phyloP scores from a whole-genome alignment of 2,797 vertebrate genomes.

The Sitta carolinensis region DNA sequence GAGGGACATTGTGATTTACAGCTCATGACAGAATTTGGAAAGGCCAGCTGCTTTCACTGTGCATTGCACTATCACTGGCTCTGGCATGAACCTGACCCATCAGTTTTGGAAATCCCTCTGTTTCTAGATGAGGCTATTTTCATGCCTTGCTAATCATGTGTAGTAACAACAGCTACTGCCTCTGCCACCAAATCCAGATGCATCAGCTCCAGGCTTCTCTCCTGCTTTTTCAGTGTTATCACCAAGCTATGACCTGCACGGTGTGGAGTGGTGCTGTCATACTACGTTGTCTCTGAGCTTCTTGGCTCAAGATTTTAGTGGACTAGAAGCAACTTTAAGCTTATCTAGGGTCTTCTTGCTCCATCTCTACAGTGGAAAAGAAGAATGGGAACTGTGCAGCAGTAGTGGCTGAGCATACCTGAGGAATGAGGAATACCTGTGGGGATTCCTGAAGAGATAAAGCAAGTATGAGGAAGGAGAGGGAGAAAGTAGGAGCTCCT shows the following conservation, averaged over 20 bases:
- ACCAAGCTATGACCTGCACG: neutral
- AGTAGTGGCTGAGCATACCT: neutral
- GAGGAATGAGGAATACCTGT: no score
- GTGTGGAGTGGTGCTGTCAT: neutral
- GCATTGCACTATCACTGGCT: neutral
- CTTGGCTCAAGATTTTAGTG: neutral
- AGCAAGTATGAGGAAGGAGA: neutral
- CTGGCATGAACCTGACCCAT: neutral
- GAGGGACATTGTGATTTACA: conserved; percentile 12
- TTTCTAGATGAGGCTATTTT: neutral
- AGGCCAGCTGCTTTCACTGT: neutral
- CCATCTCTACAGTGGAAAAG: neutral
- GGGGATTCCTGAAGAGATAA: neutral
- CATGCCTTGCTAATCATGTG: neutral
- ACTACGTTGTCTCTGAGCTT: accelerated
- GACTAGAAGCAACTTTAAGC: neutral
- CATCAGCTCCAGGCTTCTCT: neutral
- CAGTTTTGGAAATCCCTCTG: neutral
- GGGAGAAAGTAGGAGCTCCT: neutral
- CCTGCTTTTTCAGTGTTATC: neutral
- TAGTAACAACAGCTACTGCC: neutral
- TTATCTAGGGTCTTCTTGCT: neutral
- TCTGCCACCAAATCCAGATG: neutral
- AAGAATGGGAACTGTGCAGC: neutral
- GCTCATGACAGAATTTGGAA: neutral